Conservation (phyloP, 2,113 vertebrate species). For the Bos taurus region DNA sequence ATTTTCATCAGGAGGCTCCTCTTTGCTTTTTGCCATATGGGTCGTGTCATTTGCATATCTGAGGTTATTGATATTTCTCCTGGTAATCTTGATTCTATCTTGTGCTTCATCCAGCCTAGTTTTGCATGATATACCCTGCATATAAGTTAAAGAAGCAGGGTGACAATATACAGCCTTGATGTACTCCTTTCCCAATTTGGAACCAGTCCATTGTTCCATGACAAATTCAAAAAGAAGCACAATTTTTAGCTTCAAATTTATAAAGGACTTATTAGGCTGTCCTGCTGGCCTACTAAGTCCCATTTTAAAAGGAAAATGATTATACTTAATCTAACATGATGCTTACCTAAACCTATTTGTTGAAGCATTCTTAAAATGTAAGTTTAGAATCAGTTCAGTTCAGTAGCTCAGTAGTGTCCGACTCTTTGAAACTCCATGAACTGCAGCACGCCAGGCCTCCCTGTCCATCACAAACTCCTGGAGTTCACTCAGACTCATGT, state of each 20-base stretch:
- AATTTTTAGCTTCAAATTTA: not conserved
- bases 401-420: rapidly evolving
- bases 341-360: not conserved
- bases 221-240: not conserved
- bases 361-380: not conserved
- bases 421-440: too few relatives aligned
- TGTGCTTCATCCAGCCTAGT: not conserved
- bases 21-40: not conserved
- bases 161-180: not conserved
- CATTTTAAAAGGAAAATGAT: not conserved
- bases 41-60: not conserved
- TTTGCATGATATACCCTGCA: not conserved
- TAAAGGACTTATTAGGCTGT: not conserved
- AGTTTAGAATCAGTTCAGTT: not conserved
- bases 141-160: not conserved
- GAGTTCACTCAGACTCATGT: too few relatives aligned
- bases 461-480: too few relatives aligned
- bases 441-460: too few relatives aligned
- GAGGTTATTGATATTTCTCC: not conserved
- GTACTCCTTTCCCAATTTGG: not conserved
- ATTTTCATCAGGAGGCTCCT: not conserved
- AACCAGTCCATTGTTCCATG: not conserved
- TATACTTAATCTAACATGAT: not conserved
- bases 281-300: not conserved
- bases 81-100: not conserved